Base-by-base conservation (phyloP, 2,797 vertebrate genomes). In the Acanthopagrus latus region DNA sequence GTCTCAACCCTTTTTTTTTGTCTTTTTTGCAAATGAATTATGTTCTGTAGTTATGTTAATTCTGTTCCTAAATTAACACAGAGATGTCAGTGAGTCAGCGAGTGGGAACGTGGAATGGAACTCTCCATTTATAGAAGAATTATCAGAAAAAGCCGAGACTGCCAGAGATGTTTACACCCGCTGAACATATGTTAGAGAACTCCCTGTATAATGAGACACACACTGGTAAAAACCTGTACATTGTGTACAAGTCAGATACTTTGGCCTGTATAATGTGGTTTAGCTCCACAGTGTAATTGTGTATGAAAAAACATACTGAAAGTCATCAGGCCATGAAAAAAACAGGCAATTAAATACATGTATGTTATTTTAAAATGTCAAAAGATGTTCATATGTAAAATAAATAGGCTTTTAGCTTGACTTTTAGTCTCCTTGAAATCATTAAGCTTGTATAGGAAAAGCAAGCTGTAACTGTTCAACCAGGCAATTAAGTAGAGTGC, bases 171-270 rank as follows among this genome's bases (percentile, higher is more conserved):
- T 27, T 21, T 51, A 56, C 38, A 44, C 14, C 44, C 48, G 0
- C 33, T 44, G 12, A 62, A 70, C 51, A 43, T 41, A 55, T 66
- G 63, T 44, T 17, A 16, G 50, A 51, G 5, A 60, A 74, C 12
- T 60, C 14, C 5, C 16, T 62, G 2, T 50, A 27, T 56, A 50
- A 60, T 46, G n/a, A 69, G 47, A 46, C n/a, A 74, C n/a, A 74
- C 16, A 17, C n/a, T 1, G 7, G 4, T 18, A 56, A 27, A 43
- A 50, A 43, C 3, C 43, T 48, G 44, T 11, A 4, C 7, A 47
- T 20, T 56, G 8, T 38, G 38, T 2, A 64, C 47, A 43, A 64
- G 21, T 20, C 17, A 51, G 21, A 55, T 21, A 5, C 4, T 64
- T 54, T 43, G 38, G 47, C 25, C 14, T 10, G 33, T 47, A 7